Base-by-base conservation (phyloP, 2,113 vertebrate genomes). In the Chinchilla lanigera region DNA sequence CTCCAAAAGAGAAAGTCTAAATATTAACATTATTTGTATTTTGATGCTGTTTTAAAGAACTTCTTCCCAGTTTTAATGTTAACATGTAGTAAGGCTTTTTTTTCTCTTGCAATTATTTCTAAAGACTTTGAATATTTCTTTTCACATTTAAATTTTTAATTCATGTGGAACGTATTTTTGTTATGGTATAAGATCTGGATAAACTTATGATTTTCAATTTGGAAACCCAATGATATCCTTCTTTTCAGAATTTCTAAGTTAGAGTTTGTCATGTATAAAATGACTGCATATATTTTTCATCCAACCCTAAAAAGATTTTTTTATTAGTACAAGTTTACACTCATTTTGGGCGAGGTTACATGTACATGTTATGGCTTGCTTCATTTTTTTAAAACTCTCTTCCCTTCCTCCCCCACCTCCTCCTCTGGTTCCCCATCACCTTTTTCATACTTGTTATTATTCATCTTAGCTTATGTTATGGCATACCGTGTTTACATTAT, bases 131-230 rank as follows among this genome's bases (percentile, higher is more conserved):
- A 86, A 63, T 35, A 83, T 83, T 69, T 77, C 3, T 69, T 58
- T 89, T 96, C 28, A 71, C 28, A 56, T 92, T 95, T 89, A 92
- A 10, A 83, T 71, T 83, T 96, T 89, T 10, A 77, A 77, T 58
- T 82, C 1, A 16, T 54, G 9, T 81, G 35, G 8, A 91, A 91
- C 88, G 54, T 82, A 93, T 90, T 75, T 89, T 52, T 82, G 28
- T 50, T 69, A 83, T 41, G 44, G 26, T 56, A 7, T 54, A 44
- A 6, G 16, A 33, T 82, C 38, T 30, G 7, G 13, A 65, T 87
- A 78, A 71, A 84, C 41, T 60, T 77, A 33, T 88, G 83, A 30
- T 78, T 26, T 90, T 87, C 24, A 63, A 22, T 77, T 86, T 47
- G 17, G 19, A 73, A 83, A 94, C 11, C 2, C 24, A 69, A 30